These are phyloP conservation scores for Tricholaema leucomelas DNA, from an alignment of 2,113 vertebrate genomes.

Conservation along the genomic window DNA sequence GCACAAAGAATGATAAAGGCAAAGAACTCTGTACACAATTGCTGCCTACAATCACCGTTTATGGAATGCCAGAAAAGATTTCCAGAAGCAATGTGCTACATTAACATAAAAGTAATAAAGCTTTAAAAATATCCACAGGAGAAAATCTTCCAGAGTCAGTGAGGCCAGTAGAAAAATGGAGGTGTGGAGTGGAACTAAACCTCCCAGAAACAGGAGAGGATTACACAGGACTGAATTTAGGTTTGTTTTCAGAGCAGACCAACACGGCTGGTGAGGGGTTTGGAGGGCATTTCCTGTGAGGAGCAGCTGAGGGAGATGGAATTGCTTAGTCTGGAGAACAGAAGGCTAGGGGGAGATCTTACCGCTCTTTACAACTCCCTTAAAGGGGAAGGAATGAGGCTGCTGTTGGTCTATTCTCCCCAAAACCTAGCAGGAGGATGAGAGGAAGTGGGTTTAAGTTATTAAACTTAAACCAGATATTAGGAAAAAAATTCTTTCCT, in stretches of 20 bases:
- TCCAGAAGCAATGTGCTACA: not conserved
- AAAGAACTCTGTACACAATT: not conserved
- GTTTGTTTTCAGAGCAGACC: not conserved
- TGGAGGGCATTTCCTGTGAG: no score
- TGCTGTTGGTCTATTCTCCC: no score
- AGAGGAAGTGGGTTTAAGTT: no score
- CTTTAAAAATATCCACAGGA: not conserved
- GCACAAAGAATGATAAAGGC: not conserved
- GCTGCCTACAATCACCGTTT: not conserved
- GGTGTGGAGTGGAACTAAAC: not conserved
- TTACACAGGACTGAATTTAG: not conserved
- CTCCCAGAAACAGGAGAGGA: not conserved
- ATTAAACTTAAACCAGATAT: no score
- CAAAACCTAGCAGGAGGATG: no score
- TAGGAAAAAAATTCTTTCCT: no score
- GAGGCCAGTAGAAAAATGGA: not conserved
- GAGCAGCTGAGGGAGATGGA: no score
- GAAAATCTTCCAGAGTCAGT: not conserved
- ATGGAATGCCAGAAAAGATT: not conserved
- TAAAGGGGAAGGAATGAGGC: no score
- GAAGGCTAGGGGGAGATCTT: no score
- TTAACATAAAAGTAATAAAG: not conserved
- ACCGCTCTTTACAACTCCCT: no score
- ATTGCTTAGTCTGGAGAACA: no score
- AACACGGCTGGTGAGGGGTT: no score